These are phyloP conservation scores for Champsocephalus esox DNA, from an alignment of 2,797 vertebrate genomes.

Conservation along the genomic window DNA sequence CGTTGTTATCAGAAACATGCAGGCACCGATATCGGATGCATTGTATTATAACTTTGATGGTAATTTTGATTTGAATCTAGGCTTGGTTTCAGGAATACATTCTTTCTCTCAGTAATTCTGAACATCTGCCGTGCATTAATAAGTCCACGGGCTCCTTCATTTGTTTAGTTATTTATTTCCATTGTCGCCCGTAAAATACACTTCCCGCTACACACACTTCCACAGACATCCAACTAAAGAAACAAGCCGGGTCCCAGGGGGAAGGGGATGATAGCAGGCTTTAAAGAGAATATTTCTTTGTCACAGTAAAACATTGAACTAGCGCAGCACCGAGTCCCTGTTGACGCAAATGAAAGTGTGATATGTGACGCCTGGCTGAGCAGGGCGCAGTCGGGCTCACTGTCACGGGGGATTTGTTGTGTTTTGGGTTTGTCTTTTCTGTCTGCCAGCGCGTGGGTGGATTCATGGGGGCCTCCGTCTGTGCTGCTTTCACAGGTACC, in stretches of 20 bases:
- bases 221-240: conserved; percentile 68
- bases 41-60: conserved; percentile 49
- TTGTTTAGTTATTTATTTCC: conserved; percentile 68
- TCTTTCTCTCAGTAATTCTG: conserved; percentile 47
- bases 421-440: conserved; percentile 67
- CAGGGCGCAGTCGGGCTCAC: conserved; percentile 56
- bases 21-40: conserved; percentile 49
- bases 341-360: conserved; percentile 62
- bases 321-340: conserved; percentile 40
- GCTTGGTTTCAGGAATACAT: conserved; percentile 56
- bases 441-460: conserved; percentile 66
- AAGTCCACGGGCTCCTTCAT: conserved; percentile 65
- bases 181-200: conserved; percentile 41
- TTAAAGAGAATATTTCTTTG: conserved; percentile 73
- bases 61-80: conserved; percentile 61
- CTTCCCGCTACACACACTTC: conserved; percentile 45
- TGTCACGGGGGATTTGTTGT: conserved; percentile 70
- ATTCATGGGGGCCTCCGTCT: conserved; percentile 70
- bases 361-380: conserved; percentile 66
- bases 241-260: conserved; percentile 60
- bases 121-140: conserved; percentile 75
- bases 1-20: conserved; percentile 67
- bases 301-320: conserved; percentile 51
- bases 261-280: conserved; percentile 54
- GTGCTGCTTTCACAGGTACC: conserved; percentile 74